These are phyloP conservation scores for Urocynchramus pylzowi DNA, from an alignment of 2,113 vertebrate species.

Conservation along the genomic window DNA sequence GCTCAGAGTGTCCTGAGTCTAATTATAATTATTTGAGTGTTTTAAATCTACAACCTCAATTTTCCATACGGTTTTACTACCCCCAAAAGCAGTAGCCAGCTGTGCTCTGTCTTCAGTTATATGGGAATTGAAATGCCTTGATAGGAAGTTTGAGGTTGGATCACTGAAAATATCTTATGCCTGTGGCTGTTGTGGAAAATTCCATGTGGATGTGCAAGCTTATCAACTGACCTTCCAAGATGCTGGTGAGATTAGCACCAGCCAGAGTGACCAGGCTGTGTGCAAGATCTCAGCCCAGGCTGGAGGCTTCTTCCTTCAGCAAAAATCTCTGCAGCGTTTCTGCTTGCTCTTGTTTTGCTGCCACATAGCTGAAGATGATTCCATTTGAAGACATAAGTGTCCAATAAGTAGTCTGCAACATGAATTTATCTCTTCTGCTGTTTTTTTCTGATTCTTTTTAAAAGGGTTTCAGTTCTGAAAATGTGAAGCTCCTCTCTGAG, in stretches of 20 bases:
- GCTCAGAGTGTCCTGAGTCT: not conserved
- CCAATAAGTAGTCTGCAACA: not conserved
- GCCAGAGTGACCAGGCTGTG: not conserved
- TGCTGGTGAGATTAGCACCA: not conserved
- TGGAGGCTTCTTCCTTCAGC: not conserved
- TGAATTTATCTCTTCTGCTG: not conserved
- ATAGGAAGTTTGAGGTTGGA: conserved; percentile 30
- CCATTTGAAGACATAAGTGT: not conserved
- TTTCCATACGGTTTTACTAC: not conserved
- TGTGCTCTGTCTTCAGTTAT: not conserved
- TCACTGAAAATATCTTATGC: not conserved
- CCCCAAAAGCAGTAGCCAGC: not conserved
- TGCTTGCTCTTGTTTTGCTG: not conserved
- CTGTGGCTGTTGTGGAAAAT: conserved; percentile 7
- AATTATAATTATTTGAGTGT: not conserved
- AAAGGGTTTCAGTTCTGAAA: not conserved
- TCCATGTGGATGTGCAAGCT: conserved; percentile 28
- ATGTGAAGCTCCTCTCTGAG: not conserved
- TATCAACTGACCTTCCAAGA: conserved; percentile 16
- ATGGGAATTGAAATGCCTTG: not conserved
- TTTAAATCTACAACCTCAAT: not conserved
- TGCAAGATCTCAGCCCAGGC: not conserved
- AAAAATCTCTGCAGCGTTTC: not conserved
- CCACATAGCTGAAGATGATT: not conserved
- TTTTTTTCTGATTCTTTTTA: not conserved